Evolutionary conservation across 2,888 invertebrate genomes (phyloP).

Genomic region (Tromatobia lineatoria): DNA sequence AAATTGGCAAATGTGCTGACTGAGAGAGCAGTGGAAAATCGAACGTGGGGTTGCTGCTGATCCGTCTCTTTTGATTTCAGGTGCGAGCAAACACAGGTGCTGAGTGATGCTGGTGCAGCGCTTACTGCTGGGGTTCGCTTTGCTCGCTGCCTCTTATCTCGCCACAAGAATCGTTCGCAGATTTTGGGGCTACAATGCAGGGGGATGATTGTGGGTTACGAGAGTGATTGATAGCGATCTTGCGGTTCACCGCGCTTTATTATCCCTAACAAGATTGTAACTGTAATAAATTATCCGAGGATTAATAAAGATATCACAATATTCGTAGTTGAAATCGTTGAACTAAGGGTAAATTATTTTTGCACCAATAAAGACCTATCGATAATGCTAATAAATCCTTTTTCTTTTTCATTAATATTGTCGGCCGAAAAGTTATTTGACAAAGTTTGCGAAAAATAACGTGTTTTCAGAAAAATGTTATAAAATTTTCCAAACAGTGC

Average conservation of each 20-base stretch:
- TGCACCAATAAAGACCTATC: background rate
- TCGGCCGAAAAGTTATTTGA: too few relatives aligned
- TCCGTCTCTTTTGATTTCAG: slow-evolving; percentile 79
- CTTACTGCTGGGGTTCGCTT: slow-evolving; percentile 16
- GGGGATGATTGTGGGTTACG: slow-evolving; percentile 37
- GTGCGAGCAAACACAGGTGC: slow-evolving; percentile 85
- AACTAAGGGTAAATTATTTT: background rate
- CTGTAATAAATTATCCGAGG: background rate
- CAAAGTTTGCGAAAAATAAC: too few relatives aligned
- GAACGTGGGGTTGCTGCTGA: slow-evolving; percentile 33
- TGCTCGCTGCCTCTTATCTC: slow-evolving; percentile 32
- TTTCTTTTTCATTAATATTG: too few relatives aligned
- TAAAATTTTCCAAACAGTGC: too few relatives aligned
- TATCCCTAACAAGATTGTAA: background rate
- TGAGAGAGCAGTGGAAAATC: slow-evolving; percentile 19
- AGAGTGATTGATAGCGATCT: slow-evolving; percentile 22
- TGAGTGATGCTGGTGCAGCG: slow-evolving; percentile 36
- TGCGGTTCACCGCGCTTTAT: slow-evolving; percentile 44
- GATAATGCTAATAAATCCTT: background rate
- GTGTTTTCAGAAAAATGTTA: too few relatives aligned
- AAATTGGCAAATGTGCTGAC: slow-evolving; percentile 51
- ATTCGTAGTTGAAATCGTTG: background rate
- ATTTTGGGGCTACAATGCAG: slow-evolving; percentile 16
- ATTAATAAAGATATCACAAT: background rate
- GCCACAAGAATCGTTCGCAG: slow-evolving; percentile 44